These are phyloP conservation scores for Anoplopoma fimbria DNA, from an alignment of 2,113 vertebrate genomes.

Conservation along the genomic window DNA sequence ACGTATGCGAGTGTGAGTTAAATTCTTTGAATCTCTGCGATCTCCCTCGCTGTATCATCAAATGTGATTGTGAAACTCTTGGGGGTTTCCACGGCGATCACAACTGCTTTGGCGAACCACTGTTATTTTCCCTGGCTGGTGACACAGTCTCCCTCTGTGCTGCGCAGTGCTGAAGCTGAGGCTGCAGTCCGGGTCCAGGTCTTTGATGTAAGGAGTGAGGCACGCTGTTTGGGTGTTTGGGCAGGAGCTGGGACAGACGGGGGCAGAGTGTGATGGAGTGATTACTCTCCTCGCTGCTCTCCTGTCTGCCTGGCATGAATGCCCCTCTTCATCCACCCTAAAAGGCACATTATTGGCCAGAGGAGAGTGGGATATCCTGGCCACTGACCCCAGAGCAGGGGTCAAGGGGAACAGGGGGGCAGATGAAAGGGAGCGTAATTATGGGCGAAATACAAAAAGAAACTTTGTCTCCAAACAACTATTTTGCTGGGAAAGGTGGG, in stretches of 20 bases:
- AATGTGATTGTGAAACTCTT: slow-evolving; percentile 25
- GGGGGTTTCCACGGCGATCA: slow-evolving; percentile 61
- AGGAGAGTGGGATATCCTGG: slow-evolving; percentile 88
- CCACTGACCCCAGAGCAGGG: slow-evolving; percentile 82
- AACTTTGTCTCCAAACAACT: slow-evolving; percentile 87
- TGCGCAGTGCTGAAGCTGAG: slow-evolving; percentile 45
- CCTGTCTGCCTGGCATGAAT: slow-evolving; percentile 85
- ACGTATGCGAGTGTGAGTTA: not conserved
- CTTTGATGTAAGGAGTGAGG: slow-evolving; percentile 82
- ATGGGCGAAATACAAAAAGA: slow-evolving; percentile 85
- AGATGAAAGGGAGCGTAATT: slow-evolving; percentile 87
- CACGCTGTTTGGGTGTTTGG: slow-evolving; percentile 83
- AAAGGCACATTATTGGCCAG: slow-evolving; percentile 86
- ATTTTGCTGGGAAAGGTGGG: slow-evolving; percentile 83
- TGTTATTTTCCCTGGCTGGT: slow-evolving; percentile 37
- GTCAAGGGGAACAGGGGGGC: slow-evolving; percentile 86
- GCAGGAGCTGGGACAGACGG: slow-evolving; percentile 80
- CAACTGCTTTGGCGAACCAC: slow-evolving; percentile 24
- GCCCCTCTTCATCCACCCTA: slow-evolving; percentile 86
- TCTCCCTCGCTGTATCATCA: slow-evolving; percentile 23
- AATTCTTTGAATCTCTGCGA: slow-evolving; percentile 31
- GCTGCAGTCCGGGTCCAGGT: slow-evolving; percentile 58
- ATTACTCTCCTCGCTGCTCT: slow-evolving; percentile 82
- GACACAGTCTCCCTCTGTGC: slow-evolving; percentile 75
- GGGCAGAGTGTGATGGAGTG: slow-evolving; percentile 84